phyloP scores from a whole-genome alignment of 2,888 invertebrate genomes.

The Parnassius smintheus region DNA sequence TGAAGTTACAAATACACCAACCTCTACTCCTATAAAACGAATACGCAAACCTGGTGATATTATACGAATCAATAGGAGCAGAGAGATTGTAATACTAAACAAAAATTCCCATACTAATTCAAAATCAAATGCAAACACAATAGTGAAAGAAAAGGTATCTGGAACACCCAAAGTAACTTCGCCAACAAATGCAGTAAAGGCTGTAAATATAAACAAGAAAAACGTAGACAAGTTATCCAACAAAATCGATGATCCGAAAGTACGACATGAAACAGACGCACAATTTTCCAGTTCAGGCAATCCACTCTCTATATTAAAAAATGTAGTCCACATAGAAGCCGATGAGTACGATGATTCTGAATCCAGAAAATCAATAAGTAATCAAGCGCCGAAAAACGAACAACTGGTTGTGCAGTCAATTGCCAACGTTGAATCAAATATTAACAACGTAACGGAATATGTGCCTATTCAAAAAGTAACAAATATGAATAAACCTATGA shows the following conservation, averaged over 20 bases:
- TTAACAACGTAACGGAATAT: not conserved
- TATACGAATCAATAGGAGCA: not conserved
- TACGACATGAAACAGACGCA: not conserved
- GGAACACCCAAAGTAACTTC: not conserved
- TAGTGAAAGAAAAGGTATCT: not conserved
- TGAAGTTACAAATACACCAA: not conserved
- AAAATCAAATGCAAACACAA: not conserved
- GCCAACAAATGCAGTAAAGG: not conserved
- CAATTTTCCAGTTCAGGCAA: not conserved
- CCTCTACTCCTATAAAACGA: not conserved
- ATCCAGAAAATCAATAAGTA: not conserved
- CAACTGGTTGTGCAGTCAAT: not conserved
- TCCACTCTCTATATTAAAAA: not conserved
- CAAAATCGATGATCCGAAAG: not conserved
- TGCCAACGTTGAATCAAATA: not conserved
- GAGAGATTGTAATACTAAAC: not conserved
- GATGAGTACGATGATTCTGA: not conserved
- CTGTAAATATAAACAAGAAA: not conserved
- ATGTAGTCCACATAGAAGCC: not conserved
- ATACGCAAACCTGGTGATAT: conserved; percentile 5
- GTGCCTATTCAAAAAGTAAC: not conserved
- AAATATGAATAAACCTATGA: not conserved
- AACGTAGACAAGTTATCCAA: not conserved
- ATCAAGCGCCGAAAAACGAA: too few relatives aligned
- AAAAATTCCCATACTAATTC: not conserved